These are phyloP conservation scores for Triplophysa rosa DNA, from an alignment of 2,113 vertebrate species.

Conservation along the genomic window DNA sequence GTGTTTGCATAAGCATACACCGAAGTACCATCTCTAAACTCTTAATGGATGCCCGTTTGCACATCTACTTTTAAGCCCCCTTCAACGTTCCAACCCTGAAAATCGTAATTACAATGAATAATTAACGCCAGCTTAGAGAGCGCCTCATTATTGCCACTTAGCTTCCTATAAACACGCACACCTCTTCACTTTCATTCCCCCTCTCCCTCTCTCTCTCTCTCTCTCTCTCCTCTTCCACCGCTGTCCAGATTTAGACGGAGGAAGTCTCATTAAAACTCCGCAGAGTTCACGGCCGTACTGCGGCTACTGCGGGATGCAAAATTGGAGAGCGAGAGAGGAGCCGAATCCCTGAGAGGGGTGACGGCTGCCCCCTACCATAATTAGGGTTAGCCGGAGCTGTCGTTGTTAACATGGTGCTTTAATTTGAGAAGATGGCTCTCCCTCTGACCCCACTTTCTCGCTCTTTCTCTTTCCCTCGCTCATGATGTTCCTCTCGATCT, in stretches of 20 bases:
- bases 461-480: constrained; percentile 52
- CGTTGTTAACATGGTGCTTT: constrained; percentile 75
- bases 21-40: constrained; percentile 27
- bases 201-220: background rate
- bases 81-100: constrained; percentile 60
- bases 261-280: constrained; percentile 58
- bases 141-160: constrained; percentile 69
- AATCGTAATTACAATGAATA: constrained; percentile 72
- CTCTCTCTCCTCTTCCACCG: constrained; percentile 41
- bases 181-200: constrained; percentile 46
- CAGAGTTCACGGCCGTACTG: constrained; percentile 50
- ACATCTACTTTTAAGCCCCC: constrained; percentile 53
- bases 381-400: constrained; percentile 74
- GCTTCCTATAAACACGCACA: constrained; percentile 47
- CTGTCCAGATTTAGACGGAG: constrained; percentile 68
- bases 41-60: constrained; percentile 61
- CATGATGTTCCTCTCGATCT: background rate
- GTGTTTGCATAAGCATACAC: constrained; percentile 10
- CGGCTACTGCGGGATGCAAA: constrained; percentile 47
- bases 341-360: constrained; percentile 54
- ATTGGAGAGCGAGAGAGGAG: constrained; percentile 53
- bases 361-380: constrained; percentile 64
- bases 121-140: constrained; percentile 70
- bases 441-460: constrained; percentile 66
- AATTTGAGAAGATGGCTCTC: constrained; percentile 67